Percentiles rank a stretch among this genome's conserved stretches.
These are phyloP conservation scores for Trichogramma dendrolimi DNA, from an alignment of 2,888 invertebrate species.

Conservation along the genomic window DNA sequence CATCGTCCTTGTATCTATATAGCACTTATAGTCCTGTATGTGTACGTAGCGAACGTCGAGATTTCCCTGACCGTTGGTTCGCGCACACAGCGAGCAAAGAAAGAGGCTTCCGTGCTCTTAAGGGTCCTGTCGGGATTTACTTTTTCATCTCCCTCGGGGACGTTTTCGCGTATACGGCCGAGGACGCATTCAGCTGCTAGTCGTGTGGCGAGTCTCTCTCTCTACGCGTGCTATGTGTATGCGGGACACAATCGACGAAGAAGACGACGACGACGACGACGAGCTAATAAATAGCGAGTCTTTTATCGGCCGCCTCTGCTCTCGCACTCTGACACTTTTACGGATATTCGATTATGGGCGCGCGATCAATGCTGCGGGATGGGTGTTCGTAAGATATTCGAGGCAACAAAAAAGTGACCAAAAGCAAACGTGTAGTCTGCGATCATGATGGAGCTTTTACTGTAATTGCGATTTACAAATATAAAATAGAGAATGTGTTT, in stretches of 20 bases:
- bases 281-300: constrained; percentile 19
- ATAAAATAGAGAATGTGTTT: too few relatives aligned
- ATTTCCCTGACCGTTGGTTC: not conserved
- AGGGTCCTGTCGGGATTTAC: constrained; percentile 20
- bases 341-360: too few relatives aligned
- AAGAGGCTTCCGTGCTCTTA: not conserved
- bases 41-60: not conserved
- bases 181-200: too few relatives aligned
- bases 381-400: too few relatives aligned
- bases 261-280: not conserved
- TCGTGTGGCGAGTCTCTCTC: constrained; percentile 4
- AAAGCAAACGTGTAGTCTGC: too few relatives aligned
- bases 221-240: not conserved
- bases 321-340: not conserved
- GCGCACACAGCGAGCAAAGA: not conserved
- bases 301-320: not conserved
- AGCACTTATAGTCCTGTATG: constrained; percentile 2
- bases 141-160: constrained; percentile 8
- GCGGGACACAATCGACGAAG: too few relatives aligned
- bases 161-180: not conserved
- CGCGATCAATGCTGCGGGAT: too few relatives aligned
- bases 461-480: too few relatives aligned
- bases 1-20: not conserved
- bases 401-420: too few relatives aligned
- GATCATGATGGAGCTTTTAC: too few relatives aligned